Base-by-base conservation (phyloP, 2,113 vertebrate genomes). In the Emydura subglobosa region DNA sequence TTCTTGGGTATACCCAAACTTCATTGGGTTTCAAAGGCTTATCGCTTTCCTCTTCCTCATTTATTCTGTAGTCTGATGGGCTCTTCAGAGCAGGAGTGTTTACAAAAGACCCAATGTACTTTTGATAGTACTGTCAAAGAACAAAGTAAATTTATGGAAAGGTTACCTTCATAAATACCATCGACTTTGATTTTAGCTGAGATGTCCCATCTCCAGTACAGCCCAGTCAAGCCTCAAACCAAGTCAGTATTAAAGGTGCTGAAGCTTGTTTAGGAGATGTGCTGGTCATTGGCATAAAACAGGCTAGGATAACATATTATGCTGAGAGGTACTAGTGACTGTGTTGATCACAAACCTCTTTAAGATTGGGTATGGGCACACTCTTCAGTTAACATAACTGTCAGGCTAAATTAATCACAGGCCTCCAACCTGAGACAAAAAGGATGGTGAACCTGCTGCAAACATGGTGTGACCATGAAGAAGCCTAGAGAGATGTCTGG, bases 111-210 rank as follows among this genome's bases (percentile, higher is more conserved):
- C 29, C 31, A 31, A 31, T 16, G 3, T 76, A 10, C 8, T 55
- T 42, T 89, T 87, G 51, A 42, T 87, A 87, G 11, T 83, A 3
- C 65, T 74, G 5, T 5, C 10, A 34, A 42, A 72, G 24, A 59
- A n/a, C 19, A 81, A 54, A 92, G 54, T 8, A 54, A 50, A 88
- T 12, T 42, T 59, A 34, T 0, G 39, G 54, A 81, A 87, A 86
- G 6, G 10, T 11, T 49, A 84, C 55, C 3, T 19, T 27, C 27
- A 16, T 1, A 19, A 2, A 4, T 50, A 11, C 19, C 1, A 14
- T 7, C 4, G 3, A 19, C 5, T 47, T 34, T 4, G 7, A 3
- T 6, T n/a, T 68, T 79, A 79, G 3, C 3, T 65, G 4, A 0
- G 53, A 74, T 79, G 1, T 50, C n/a, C n/a, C 27, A 49, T 39